phyloP scores from a whole-genome alignment of 2,797 vertebrate species.

The Aulostomus chinensis region DNA sequence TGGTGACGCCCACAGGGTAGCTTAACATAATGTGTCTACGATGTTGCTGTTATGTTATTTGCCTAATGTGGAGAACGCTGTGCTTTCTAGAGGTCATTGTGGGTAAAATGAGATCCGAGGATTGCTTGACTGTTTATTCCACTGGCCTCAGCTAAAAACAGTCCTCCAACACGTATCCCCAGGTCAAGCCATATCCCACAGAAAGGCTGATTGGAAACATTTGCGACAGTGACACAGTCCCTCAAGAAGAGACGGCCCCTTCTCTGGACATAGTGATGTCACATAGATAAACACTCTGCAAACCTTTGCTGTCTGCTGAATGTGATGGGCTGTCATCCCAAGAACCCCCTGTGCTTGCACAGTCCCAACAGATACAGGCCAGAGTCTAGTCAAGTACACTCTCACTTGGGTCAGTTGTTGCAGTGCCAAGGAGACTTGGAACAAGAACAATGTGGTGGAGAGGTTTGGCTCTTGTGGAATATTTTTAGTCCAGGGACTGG shows the following conservation, averaged over 20 bases:
- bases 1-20: conserved; percentile 20
- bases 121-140: conserved; percentile 37
- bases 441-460: conserved; percentile 71
- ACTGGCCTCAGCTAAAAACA: conserved; percentile 22
- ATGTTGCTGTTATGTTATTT: conserved; percentile 34
- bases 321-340: conserved; percentile 58
- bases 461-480: conserved; percentile 67
- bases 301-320: conserved; percentile 47
- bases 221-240: conserved; percentile 68
- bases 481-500: conserved; percentile 61
- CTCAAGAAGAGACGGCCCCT: conserved; percentile 73
- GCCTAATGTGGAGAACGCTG: conserved; percentile 32
- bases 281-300: conserved; percentile 68
- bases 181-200: conserved; percentile 39
- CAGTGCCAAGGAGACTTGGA: conserved; percentile 56
- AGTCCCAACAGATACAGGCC: conserved; percentile 53
- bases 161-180: conserved; percentile 16
- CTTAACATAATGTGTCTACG: conserved; percentile 18
- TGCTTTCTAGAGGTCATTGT: conserved; percentile 29
- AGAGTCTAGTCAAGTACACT: conserved; percentile 46
- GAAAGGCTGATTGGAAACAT: conserved; percentile 67
- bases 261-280: conserved; percentile 63
- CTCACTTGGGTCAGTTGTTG: conserved; percentile 53
- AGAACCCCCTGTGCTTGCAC: conserved; percentile 53
- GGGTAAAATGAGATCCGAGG: conserved; percentile 38